Base-by-base conservation (phyloP, 1,140 invertebrate genomes). In the Drosophila lacertosa region DNA sequence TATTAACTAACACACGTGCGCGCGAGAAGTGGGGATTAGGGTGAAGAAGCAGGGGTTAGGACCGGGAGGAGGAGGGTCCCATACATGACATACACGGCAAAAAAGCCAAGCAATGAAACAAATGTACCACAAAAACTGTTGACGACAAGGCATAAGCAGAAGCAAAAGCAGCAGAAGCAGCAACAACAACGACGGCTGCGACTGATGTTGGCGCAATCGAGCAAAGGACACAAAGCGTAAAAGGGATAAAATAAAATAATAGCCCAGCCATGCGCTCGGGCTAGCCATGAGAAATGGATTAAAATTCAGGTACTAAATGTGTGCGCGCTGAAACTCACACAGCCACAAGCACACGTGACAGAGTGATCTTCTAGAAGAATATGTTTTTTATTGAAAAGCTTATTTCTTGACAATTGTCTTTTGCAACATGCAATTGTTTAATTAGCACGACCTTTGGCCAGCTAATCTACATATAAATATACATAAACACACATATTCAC, bases 71-170 rank as follows among this genome's bases (percentile, higher is more conserved):
- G 13, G n/a, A 15, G 40, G 60, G 65, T 22, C 32, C 32, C 51
- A 72, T 47, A 75, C 64, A 74, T 69, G 73, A 64, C 79, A 83
- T 63, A 54, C 67, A 83, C 75, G 76, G 76, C 77, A 86, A 81
- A 81, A 86, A 86, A 77, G 74, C 69, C 74, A 88, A 86, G 81
- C 82, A 88, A 78, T 82, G 74, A 88, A 88, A 86, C 77, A 86
- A 86, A 86, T 86, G 82, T 88, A 86, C 82, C 82, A 86, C 82
- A 88, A 88, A 86, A 86, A 86, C 74, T 82, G 82, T 88, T 82
- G 82, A 86, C 77, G 77, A 82, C 81, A 84, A 72, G 67, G 57
- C 60, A 69, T 29, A 82, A 74, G 44, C 47, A 71, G 55, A 37
- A 59, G 42, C 18, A 33, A 26, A 32, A 24, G 32, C 24, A 42